Base-by-base conservation (phyloP, 2,888 invertebrate species). In the Epistrophella euchroma region DNA sequence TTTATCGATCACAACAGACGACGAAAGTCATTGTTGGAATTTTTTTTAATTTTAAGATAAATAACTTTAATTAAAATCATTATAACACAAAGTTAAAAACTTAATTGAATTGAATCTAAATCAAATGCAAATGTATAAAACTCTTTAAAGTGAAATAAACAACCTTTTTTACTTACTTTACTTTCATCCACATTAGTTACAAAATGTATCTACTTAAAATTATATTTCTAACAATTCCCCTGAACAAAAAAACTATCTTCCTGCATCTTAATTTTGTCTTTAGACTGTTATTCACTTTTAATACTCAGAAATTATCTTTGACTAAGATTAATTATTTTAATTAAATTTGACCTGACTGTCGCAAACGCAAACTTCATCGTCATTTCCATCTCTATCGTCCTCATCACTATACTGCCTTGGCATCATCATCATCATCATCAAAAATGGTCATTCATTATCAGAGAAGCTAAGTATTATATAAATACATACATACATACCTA, bases 321-420 rank as follows among this genome's bases (percentile, higher is more conserved):
- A 86, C 70, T 70, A 77, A 86, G 85, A 86, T 86, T 81, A 86
- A 86, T 86, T 86, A 81, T 70, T 86, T 86, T 86, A 86, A 86
- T 86, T 81, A 86, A 86, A 81, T 81, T 70, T 56, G 73, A 81
- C 77, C 70, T 76, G 85, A 72, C 66, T 76, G 81, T 76, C 72
- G 80, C 80, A 58, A 72, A 72, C 43, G 80, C 80, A 58, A 72
- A 72, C 43, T 52, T 45, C 45, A 62, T 78, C 28, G 11, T 17
- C 75, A 22, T 11, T 58, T 28, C 25, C 66, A 37, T 62, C 64
- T 45, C 25, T 45, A 58, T 76, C 35, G 11, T 70, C 37, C 50
- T 35, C 83, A 60, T 73, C 73, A 62, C 9, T 56, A n/a, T n/a
- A n/a, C n/a, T n/a, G 45, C 32, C 50, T 37, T 19, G 32, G 22